phyloP scores from a whole-genome alignment of 2,888 invertebrate species.

The Myopa tessellatipennis region DNA sequence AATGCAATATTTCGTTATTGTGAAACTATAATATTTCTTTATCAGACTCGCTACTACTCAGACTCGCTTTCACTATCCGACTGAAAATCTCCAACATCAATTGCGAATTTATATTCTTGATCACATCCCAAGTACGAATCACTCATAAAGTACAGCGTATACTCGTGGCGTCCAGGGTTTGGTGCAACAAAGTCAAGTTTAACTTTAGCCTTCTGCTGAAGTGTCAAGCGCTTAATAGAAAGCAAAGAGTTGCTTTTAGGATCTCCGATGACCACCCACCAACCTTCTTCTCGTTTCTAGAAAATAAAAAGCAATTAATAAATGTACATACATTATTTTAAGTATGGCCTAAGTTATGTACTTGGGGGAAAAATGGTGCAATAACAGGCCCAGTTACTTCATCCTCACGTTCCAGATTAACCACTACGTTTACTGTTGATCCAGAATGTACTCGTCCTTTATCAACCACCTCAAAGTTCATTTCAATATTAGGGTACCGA shows the following conservation, averaged over 20 bases:
- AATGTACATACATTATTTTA: not conserved
- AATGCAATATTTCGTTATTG: not conserved
- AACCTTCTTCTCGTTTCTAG: slow-evolving; percentile 89
- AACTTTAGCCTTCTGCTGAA: slow-evolving; percentile 91
- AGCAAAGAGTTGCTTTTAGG: slow-evolving; percentile 92
- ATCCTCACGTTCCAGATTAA: slow-evolving; percentile 95
- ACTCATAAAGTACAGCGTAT: slow-evolving; percentile 98
- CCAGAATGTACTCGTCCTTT: slow-evolving; percentile 84
- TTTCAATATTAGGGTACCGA: slow-evolving; percentile 97
- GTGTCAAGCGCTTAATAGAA: slow-evolving; percentile 95
- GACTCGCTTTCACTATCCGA: slow-evolving; percentile 73
- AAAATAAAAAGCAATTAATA: not conserved
- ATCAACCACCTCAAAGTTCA: slow-evolving; percentile 89
- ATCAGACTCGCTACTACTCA: slow-evolving; percentile 68
- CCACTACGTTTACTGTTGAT: slow-evolving; percentile 88
- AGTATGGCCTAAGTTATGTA: slow-evolving; percentile 60
- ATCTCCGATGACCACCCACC: slow-evolving; percentile 99
- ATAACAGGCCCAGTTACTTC: slow-evolving; percentile 97
- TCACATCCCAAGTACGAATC: slow-evolving; percentile 99
- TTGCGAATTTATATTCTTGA: slow-evolving; percentile 96
- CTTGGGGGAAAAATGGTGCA: slow-evolving; percentile 98
- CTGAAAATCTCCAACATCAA: slow-evolving; percentile 82
- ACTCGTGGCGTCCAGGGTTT: slow-evolving; percentile 86
- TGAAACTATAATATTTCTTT: not conserved
- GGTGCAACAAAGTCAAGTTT: slow-evolving; percentile 87